Percentiles rank a stretch among this genome's conserved stretches.
Evolutionary conservation across 2,888 invertebrate genomes (phyloP).

Genomic region (Unio pictorum): DNA sequence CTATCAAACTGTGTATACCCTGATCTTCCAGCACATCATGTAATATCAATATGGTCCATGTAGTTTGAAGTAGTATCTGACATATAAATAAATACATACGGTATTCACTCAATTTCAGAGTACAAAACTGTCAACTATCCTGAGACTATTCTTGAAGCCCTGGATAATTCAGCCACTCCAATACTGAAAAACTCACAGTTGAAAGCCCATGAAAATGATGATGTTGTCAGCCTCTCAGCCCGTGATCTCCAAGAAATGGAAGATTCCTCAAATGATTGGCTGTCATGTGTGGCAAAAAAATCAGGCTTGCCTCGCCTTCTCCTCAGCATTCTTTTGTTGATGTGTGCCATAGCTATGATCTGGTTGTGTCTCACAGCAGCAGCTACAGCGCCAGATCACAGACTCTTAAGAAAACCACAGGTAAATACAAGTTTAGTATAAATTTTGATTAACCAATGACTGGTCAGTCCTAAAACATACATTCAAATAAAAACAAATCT

Average conservation of each 20-base stretch:
- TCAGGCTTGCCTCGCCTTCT: slow-evolving; percentile 74
- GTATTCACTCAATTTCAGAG: slow-evolving; percentile 12
- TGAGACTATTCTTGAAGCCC: slow-evolving; percentile 61
- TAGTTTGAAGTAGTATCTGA: too few species aligned
- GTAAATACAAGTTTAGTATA: slow-evolving; percentile 18
- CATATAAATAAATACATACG: too few species aligned
- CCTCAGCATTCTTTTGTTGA: slow-evolving; percentile 71
- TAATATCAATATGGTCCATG: too few species aligned
- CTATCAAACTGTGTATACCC: too few species aligned
- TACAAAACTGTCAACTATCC: slow-evolving; percentile 60
- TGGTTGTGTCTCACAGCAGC: slow-evolving; percentile 73
- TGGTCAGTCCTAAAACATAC: neutral
- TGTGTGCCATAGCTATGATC: slow-evolving; percentile 73
- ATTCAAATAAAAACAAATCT: neutral
- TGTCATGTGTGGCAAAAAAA: slow-evolving; percentile 70
- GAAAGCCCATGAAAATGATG: slow-evolving; percentile 33
- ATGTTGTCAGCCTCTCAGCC: slow-evolving; percentile 34
- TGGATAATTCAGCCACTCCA: slow-evolving; percentile 67
- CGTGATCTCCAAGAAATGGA: slow-evolving; percentile 24
- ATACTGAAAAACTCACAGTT: slow-evolving; percentile 57
- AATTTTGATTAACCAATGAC: neutral
- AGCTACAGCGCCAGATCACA: slow-evolving; percentile 66
- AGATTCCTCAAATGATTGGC: slow-evolving; percentile 49
- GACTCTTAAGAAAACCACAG: slow-evolving; percentile 44
- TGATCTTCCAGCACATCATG: too few species aligned